Evolutionary conservation across 2,797 vertebrate genomes (phyloP).

Genomic region (Lindbergichthys nudifrons): DNA sequence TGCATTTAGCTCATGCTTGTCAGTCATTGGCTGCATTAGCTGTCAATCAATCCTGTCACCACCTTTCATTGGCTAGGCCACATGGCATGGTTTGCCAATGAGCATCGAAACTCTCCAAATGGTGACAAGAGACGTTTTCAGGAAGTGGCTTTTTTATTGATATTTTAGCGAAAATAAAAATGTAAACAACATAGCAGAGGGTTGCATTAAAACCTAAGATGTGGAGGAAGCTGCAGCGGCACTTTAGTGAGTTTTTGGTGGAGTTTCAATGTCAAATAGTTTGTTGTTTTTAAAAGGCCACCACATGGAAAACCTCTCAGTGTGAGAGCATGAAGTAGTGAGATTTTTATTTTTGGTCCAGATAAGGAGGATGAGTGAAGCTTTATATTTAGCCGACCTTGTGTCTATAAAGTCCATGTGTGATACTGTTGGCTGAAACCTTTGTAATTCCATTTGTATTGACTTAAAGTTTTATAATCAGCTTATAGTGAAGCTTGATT

Average conservation of each 20-base stretch:
- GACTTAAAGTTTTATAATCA: neutral
- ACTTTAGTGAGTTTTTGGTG: neutral
- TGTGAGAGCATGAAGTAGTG: neutral
- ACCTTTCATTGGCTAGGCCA: neutral
- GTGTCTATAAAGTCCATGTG: neutral
- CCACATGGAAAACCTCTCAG: neutral
- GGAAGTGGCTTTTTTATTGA: neutral
- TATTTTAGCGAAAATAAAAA: neutral
- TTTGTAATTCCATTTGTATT: neutral
- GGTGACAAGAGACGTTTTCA: neutral
- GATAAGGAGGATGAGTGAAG: too few species aligned
- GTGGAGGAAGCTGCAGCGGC: neutral
- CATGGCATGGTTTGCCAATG: conserved; percentile 12
- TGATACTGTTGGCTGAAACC: too few species aligned
- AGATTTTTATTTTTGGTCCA: neutral
- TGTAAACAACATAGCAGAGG: neutral
- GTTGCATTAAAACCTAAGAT: neutral
- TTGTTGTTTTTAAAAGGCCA: neutral
- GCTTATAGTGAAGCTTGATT: too few species aligned
- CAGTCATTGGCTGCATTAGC: neutral
- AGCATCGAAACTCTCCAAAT: neutral
- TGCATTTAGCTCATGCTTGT: neutral
- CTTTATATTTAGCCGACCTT: neutral
- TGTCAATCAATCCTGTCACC: neutral
- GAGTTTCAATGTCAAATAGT: neutral